Conservation (phyloP, 2,888 invertebrate genomes). For the Stenichneumon culpator region DNA sequence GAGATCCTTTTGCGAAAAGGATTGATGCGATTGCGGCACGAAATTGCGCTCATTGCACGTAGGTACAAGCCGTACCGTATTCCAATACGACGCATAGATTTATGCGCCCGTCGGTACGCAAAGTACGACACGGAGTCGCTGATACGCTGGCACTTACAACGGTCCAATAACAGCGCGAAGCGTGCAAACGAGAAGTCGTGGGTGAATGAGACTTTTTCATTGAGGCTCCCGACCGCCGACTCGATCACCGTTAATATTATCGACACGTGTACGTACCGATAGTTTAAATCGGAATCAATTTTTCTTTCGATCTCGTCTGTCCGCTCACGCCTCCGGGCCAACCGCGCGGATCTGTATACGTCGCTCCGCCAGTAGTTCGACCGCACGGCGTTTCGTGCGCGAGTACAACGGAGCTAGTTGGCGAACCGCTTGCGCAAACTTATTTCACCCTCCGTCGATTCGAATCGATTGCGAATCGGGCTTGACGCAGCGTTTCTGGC, state of each 20-base stretch:
- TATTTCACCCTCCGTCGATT: slow-evolving; percentile 75
- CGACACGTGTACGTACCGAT: slow-evolving; percentile 33
- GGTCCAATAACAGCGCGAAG: slow-evolving; percentile 50
- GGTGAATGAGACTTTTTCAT: slow-evolving; percentile 61
- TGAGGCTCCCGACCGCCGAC: slow-evolving; percentile 36
- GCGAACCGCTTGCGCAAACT: slow-evolving; percentile 71
- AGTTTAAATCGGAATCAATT: slow-evolving; percentile 70
- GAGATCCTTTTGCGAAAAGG: slow-evolving; percentile 31
- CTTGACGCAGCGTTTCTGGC: slow-evolving; percentile 41
- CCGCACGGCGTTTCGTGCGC: background rate
- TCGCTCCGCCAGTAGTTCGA: slow-evolving; percentile 18
- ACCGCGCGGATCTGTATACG: slow-evolving; percentile 40
- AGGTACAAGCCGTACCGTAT: background rate
- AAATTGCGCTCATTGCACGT: background rate
- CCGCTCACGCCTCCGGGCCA: slow-evolving; percentile 52
- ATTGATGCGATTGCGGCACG: slow-evolving; percentile 41
- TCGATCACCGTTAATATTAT: slow-evolving; percentile 65
- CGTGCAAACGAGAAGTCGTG: slow-evolving; percentile 56
- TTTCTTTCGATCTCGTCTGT: slow-evolving; percentile 46
- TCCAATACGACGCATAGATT: slow-evolving; percentile 21
- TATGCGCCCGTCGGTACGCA: slow-evolving; percentile 33
- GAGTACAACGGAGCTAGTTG: slow-evolving; percentile 11
- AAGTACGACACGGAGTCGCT: slow-evolving; percentile 22
- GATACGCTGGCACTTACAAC: slow-evolving; percentile 40
- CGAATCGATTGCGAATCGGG: slow-evolving; percentile 71